Base-by-base conservation (phyloP, 2,113 vertebrate genomes). In the Sciurus niger region DNA sequence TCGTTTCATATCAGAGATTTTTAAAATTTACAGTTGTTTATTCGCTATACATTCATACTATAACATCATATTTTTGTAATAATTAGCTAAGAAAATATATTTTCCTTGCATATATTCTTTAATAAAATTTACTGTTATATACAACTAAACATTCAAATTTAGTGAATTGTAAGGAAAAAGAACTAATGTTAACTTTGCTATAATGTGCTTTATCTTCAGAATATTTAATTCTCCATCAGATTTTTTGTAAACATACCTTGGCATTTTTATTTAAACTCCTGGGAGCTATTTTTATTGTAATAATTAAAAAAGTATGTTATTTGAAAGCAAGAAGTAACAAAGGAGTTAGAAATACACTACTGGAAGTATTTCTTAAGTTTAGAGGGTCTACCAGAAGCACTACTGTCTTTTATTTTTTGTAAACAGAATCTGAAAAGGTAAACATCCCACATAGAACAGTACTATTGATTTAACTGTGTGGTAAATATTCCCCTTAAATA, bases 1-100 rank as follows among this genome's bases (percentile, higher is more conserved):
- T 83, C 87, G 11, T 68, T 86, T 7, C 30, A 28, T 55, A 12
- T 90, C 17, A 77, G 25, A 24, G 4, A 28, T 80, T 93, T 93
- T 60, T 72, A 84, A 74, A 80, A 90, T 92, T 94, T 84, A 67
- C 12, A 86, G 60, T 77, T 90, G 40, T 95, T 88, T 94, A 40
- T 92, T 48, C 24, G 77, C 28, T 30, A 63, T 43, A 53, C n/a
- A 58, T 72, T 84, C 30, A 85, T 40, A 40, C 13, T 87, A 6
- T 25, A 55, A 30, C 14, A 68, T 77, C 46, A 1, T 72, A 55
- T n/a, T 93, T 95, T 94, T 72, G 2, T 51, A 90, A 43, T 95
- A 80, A 84, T 9, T 74, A 79, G 2, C 18, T 92, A 86, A 86
- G 63, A 55, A 92, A 70, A 43, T 40, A 10, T 32, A 43, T 90